phyloP scores from a whole-genome alignment of 2,113 vertebrate species.

The Gambusia holbrooki region DNA sequence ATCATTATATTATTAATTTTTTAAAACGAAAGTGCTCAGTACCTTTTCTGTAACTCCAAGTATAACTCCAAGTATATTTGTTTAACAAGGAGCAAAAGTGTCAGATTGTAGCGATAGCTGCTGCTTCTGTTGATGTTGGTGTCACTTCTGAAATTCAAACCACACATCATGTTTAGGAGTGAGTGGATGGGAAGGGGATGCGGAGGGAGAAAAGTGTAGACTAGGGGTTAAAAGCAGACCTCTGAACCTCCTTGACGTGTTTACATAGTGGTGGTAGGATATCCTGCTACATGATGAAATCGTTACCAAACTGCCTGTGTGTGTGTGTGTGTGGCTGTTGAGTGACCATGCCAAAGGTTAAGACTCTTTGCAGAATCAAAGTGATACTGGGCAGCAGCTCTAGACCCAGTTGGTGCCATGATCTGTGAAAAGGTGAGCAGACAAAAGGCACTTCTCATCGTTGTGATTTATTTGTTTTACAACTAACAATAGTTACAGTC shows the following conservation, averaged over 20 bases:
- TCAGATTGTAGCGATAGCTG: background rate
- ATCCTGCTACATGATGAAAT: slow-evolving; percentile 69
- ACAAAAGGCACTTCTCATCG: background rate
- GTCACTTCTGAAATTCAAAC: slow-evolving; percentile 19
- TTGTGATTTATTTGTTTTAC: background rate
- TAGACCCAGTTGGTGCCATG: background rate
- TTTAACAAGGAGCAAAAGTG: slow-evolving; percentile 1
- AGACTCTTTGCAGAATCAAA: slow-evolving; percentile 9
- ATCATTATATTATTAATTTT: no score
- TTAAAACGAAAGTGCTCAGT: background rate
- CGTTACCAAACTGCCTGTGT: slow-evolving; percentile 39
- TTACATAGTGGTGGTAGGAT: slow-evolving; percentile 65
- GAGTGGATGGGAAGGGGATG: slow-evolving; percentile 6
- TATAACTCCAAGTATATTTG: background rate
- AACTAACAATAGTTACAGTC: background rate
- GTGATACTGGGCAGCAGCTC: background rate
- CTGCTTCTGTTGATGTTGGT: background rate
- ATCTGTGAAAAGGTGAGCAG: background rate
- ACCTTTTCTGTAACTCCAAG: no score
- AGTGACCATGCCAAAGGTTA: slow-evolving; percentile 33
- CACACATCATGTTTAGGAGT: slow-evolving; percentile 1
- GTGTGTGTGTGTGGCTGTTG: slow-evolving; percentile 12
- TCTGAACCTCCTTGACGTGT: slow-evolving; percentile 42
- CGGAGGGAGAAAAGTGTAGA: background rate
- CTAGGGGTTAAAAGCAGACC: slow-evolving; percentile 48